Percentiles rank a stretch among this genome's conserved stretches.
These are phyloP conservation scores for Crenuchus spilurus DNA, from an alignment of 2,797 vertebrate genomes.

Conservation along the genomic window DNA sequence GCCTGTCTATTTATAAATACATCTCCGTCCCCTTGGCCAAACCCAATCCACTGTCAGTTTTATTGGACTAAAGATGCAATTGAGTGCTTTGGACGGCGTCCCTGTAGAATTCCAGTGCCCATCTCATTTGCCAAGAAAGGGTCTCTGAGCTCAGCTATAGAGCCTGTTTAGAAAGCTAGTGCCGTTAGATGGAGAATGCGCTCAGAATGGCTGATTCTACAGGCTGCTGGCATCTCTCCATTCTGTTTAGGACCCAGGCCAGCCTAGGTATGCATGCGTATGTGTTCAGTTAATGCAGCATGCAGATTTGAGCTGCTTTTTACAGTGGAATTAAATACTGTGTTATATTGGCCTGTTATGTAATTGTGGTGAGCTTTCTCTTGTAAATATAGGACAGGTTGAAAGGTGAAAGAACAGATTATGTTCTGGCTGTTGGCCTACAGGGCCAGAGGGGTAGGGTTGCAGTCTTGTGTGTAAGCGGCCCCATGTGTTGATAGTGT, in stretches of 20 bases:
- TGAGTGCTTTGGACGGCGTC: conserved; percentile 57
- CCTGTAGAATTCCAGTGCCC: conserved; percentile 47
- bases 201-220: conserved; percentile 2
- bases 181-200: not conserved
- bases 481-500: conserved; percentile 1
- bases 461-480: not conserved
- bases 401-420: not conserved
- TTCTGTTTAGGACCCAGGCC: not conserved
- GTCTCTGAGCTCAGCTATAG: not conserved
- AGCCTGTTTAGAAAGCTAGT: conserved; percentile 10
- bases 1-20: conserved; percentile 17
- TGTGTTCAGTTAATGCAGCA: not conserved
- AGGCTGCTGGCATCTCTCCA: not conserved
- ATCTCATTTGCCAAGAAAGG: conserved; percentile 8
- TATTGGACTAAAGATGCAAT: conserved; percentile 65
- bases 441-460: not conserved
- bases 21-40: conserved; percentile 8
- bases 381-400: not conserved
- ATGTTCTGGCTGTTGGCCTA: not conserved
- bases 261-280: not conserved
- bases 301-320: not conserved
- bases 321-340: not conserved
- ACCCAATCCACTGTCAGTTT: not conserved
- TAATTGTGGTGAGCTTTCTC: not conserved
- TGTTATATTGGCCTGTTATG: too few relatives aligned